Conservation (phyloP, 2,113 vertebrate species). For the Scopus umbretta region DNA sequence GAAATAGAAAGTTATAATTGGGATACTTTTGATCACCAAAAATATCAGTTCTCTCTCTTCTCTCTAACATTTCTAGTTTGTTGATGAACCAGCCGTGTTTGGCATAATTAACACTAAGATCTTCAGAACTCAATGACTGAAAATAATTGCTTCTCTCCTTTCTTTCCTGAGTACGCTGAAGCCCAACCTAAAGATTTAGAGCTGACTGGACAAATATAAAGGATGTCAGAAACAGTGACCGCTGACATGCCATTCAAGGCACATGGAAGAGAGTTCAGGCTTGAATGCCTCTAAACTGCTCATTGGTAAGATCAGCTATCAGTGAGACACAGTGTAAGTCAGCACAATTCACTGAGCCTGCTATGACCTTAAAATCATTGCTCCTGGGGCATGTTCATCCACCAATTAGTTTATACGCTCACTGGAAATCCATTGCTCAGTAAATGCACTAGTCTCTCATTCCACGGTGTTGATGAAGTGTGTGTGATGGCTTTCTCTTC, state of each 20-base stretch:
- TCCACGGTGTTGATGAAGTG: slow-evolving; percentile 85
- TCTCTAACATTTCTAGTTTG: slow-evolving; percentile 76
- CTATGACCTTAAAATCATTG: slow-evolving; percentile 88
- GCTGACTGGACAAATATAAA: slow-evolving; percentile 95
- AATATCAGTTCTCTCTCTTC: slow-evolving; percentile 55
- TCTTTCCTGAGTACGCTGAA: slow-evolving; percentile 82
- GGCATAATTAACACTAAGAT: slow-evolving; percentile 88
- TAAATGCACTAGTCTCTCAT: slow-evolving; percentile 78
- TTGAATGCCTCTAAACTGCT: slow-evolving; percentile 83
- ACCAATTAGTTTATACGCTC: slow-evolving; percentile 82
- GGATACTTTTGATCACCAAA: slow-evolving; percentile 35
- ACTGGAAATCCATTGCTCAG: slow-evolving; percentile 77
- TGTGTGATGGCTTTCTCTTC: slow-evolving; percentile 83
- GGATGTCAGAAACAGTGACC: slow-evolving; percentile 84
- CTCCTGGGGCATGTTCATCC: slow-evolving; percentile 83
- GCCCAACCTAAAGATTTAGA: slow-evolving; percentile 87
- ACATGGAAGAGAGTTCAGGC: slow-evolving; percentile 82
- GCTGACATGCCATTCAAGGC: slow-evolving; percentile 86
- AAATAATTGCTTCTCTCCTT: slow-evolving; percentile 92
- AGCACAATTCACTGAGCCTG: slow-evolving; percentile 87
- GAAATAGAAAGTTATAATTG: slow-evolving; percentile 31
- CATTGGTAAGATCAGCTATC: slow-evolving; percentile 90
- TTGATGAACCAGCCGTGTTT: slow-evolving; percentile 82
- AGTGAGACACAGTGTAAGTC: slow-evolving; percentile 81
- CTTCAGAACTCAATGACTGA: slow-evolving; percentile 92